phyloP scores from a whole-genome alignment of 2,113 vertebrate species.

The Nerophis ophidion region DNA sequence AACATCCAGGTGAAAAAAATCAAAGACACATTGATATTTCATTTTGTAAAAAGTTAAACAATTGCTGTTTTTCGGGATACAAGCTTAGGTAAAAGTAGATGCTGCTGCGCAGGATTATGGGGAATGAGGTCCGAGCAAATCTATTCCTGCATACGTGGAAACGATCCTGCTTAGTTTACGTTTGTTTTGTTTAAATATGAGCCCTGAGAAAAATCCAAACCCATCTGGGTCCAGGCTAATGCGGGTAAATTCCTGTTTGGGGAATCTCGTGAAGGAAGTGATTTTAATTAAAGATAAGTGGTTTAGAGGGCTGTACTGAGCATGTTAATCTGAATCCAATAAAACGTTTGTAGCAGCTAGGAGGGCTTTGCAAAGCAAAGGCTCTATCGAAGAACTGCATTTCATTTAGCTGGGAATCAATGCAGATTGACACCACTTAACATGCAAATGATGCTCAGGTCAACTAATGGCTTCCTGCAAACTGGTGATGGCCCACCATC shows the following conservation, averaged over 20 bases:
- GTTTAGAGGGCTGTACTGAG: slow-evolving; percentile 80
- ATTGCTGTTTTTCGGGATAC: no score
- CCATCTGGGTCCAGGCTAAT: background rate
- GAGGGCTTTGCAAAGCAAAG: slow-evolving; percentile 80
- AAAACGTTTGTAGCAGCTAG: slow-evolving; percentile 82
- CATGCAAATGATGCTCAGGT: slow-evolving; percentile 82
- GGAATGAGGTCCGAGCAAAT: no score
- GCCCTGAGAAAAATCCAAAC: background rate
- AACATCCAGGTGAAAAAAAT: no score
- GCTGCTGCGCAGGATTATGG: no score
- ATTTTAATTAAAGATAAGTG: slow-evolving; percentile 99
- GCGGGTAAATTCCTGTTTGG: slow-evolving; percentile 12
- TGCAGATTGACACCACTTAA: slow-evolving; percentile 92
- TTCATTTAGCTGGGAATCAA: slow-evolving; percentile 92
- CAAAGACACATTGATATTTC: no score
- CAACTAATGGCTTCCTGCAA: slow-evolving; percentile 57
- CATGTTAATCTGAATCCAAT: slow-evolving; percentile 95
- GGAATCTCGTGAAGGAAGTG: slow-evolving; percentile 70
- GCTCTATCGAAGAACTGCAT: slow-evolving; percentile 90
- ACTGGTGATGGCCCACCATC: slow-evolving; percentile 50
- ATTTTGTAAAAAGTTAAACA: no score
- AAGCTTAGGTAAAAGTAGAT: no score
- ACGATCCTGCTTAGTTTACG: background rate
- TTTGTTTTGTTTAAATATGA: background rate
- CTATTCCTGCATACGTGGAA: background rate